A percentile compares a stretch with the other conserved stretches of the same genome.
Conservation (phyloP, 1,140 invertebrate genomes). For the Calosoma granatense region DNA sequence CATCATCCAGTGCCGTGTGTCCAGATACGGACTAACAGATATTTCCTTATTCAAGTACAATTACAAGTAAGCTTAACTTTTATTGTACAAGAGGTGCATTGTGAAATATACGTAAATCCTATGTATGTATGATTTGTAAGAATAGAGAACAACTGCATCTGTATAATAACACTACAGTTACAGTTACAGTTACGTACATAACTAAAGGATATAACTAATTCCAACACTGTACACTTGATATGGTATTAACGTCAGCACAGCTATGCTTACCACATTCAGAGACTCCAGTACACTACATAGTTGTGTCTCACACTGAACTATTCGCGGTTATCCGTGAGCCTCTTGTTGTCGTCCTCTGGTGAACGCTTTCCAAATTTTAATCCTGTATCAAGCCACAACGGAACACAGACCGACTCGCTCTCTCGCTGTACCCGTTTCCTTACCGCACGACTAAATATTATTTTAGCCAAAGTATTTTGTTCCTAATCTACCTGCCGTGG, state of each 20-base stretch:
- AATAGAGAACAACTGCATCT: too few species aligned
- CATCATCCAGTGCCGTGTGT: neutral
- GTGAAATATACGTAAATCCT: too few species aligned
- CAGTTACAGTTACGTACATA: too few species aligned
- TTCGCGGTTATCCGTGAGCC: slow-evolving; percentile 1
- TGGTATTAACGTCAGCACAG: neutral
- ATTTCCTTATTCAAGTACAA: too few species aligned
- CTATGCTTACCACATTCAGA: neutral
- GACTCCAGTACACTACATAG: neutral
- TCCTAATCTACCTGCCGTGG: neutral
- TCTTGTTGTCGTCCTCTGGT: neutral
- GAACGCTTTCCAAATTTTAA: slow-evolving; percentile 3
- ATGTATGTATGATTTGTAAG: too few species aligned
- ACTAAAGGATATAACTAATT: too few species aligned
- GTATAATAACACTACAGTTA: too few species aligned
- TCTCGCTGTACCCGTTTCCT: neutral
- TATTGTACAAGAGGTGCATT: too few species aligned
- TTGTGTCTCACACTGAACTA: neutral
- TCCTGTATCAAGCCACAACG: neutral
- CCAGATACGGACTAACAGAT: neutral
- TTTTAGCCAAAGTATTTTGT: slow-evolving; percentile 1
- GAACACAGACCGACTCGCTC: neutral
- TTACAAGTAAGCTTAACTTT: too few species aligned
- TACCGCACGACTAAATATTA: slow-evolving; percentile 9
- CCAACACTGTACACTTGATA: neutral